Percentiles rank a stretch among this genome's conserved stretches.
Evolutionary conservation across 2,888 invertebrate species (phyloP).

Genomic region (Caenorhabditis doughertyi): DNA sequence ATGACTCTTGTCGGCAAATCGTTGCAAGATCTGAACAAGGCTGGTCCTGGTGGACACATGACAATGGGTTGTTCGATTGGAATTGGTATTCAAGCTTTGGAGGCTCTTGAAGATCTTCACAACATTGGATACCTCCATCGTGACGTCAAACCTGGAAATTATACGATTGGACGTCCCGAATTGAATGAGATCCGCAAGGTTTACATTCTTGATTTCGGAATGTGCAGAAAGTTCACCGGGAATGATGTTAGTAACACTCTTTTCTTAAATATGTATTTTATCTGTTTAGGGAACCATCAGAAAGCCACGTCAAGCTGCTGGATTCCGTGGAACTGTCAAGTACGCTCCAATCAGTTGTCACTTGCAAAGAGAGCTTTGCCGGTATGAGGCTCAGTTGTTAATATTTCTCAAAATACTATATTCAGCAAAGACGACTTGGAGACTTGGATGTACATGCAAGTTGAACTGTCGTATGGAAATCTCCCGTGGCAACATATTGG

Average conservation of each 20-base stretch:
- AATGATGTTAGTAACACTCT: slow-evolving; percentile 51
- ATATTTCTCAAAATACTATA: background rate
- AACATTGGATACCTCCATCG: slow-evolving; percentile 76
- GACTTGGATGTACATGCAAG: slow-evolving; percentile 77
- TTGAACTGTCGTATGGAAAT: slow-evolving; percentile 74
- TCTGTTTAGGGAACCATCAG: slow-evolving; percentile 63
- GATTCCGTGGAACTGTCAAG: slow-evolving; percentile 75
- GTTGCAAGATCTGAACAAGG: slow-evolving; percentile 67
- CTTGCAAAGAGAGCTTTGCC: slow-evolving; percentile 71
- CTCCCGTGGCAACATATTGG: slow-evolving; percentile 76
- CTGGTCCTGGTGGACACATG: slow-evolving; percentile 63
- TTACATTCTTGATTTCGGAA: slow-evolving; percentile 71
- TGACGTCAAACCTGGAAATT: slow-evolving; percentile 69
- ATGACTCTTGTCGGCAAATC: slow-evolving; percentile 80
- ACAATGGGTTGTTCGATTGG: slow-evolving; percentile 66
- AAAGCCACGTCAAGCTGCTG: slow-evolving; percentile 69
- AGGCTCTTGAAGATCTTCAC: slow-evolving; percentile 64
- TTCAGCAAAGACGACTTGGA: slow-evolving; percentile 72
- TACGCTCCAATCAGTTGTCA: slow-evolving; percentile 73
- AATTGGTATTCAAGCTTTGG: slow-evolving; percentile 65
- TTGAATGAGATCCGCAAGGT: slow-evolving; percentile 68
- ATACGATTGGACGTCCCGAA: slow-evolving; percentile 67
- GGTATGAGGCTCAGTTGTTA: slow-evolving; percentile 1
- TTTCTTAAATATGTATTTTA: slow-evolving; percentile 69
- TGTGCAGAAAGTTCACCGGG: slow-evolving; percentile 66